A percentile compares a stretch with the other conserved stretches of the same genome.
Conservation (phyloP, 2,888 invertebrate genomes). For the Gisinianus flammeolus region DNA sequence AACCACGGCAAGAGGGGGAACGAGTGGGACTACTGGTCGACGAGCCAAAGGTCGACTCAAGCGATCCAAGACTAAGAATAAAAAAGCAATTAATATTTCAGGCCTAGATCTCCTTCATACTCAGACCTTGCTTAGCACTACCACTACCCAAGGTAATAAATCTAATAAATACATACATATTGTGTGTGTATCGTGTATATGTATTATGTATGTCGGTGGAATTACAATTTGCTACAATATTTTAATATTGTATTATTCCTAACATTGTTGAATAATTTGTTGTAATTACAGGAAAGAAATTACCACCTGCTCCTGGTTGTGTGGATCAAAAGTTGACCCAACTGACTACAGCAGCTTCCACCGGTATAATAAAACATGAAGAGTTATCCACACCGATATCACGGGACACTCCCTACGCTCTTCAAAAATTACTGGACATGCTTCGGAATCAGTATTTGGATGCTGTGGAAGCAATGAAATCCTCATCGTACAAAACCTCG, state of each 20-base stretch:
- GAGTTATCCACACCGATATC: conserved; percentile 85
- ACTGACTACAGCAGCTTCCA: conserved; percentile 67
- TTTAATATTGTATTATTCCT: neutral
- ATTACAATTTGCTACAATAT: neutral
- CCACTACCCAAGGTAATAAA: conserved; percentile 70
- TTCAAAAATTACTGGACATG: conserved; percentile 85
- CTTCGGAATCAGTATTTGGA: conserved; percentile 85
- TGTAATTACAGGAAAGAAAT: conserved; percentile 69
- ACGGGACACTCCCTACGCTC: conserved; percentile 78
- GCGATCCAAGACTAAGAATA: conserved; percentile 61
- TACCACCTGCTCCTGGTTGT: conserved; percentile 88
- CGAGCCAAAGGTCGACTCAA: conserved; percentile 69
- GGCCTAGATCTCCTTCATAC: conserved; percentile 87
- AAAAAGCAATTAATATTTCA: conserved; percentile 72
- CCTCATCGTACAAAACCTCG: conserved; percentile 74
- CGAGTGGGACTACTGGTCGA: conserved; percentile 60
- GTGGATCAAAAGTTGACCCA: conserved; percentile 88
- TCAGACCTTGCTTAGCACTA: conserved; percentile 83
- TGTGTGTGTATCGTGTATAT: neutral
- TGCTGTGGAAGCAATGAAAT: conserved; percentile 83
- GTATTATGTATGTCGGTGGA: neutral
- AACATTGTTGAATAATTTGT: neutral
- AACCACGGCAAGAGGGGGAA: conserved; percentile 47
- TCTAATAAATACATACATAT: neutral
- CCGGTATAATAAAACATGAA: conserved; percentile 69